A percentile compares a stretch with the other conserved stretches of the same genome.
Conservation (phyloP, 2,797 vertebrate species). For the Smutsia temminckii region DNA sequence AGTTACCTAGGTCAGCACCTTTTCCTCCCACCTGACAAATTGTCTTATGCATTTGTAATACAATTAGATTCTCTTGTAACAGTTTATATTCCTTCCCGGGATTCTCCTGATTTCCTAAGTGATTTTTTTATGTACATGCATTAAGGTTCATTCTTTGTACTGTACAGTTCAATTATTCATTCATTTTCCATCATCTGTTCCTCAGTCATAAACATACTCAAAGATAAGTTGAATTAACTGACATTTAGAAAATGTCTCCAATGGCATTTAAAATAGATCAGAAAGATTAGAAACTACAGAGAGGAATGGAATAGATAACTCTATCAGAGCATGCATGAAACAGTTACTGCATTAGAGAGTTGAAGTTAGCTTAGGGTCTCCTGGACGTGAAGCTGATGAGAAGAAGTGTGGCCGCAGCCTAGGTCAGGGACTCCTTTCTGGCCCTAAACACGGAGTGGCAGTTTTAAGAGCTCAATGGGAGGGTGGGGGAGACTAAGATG, state of each 20-base stretch:
- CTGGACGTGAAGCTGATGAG: neutral
- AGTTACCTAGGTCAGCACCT: neutral
- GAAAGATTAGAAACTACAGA: neutral
- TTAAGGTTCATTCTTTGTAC: neutral
- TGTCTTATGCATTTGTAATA: neutral
- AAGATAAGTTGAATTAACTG: constrained; percentile 11
- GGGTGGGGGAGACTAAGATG: neutral
- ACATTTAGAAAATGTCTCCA: constrained; percentile 16
- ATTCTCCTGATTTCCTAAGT: neutral
- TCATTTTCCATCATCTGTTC: constrained; percentile 35
- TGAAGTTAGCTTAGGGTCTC: neutral
- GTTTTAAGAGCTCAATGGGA: neutral
- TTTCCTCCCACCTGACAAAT: neutral
- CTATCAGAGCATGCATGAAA: neutral
- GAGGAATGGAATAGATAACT: neutral
- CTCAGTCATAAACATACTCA: neutral
- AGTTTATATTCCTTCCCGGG: neutral
- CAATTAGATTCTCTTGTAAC: neutral
- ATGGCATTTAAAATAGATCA: neutral
- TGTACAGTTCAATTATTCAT: neutral
- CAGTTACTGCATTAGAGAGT: neutral
- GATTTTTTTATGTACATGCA: neutral
- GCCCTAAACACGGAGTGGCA: neutral
- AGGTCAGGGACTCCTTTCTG: neutral
- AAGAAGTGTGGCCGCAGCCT: neutral